These are phyloP conservation scores for Ciconia nigra DNA, from an alignment of 2,797 vertebrate species.

Conservation along the genomic window DNA sequence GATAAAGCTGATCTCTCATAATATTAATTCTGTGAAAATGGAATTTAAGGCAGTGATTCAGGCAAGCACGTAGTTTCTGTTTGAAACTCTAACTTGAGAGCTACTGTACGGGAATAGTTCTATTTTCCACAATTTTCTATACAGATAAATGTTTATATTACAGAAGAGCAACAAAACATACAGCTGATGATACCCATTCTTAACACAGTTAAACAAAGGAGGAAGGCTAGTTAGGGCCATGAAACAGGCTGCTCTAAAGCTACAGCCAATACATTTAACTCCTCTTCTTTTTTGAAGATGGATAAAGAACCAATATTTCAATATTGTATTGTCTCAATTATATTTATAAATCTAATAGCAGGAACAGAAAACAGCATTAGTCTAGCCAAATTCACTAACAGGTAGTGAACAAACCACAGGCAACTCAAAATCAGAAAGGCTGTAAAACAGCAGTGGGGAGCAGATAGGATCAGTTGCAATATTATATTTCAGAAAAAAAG, in stretches of 20 bases:
- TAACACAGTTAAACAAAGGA: not conserved
- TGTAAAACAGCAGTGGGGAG: not conserved
- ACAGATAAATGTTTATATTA: not conserved
- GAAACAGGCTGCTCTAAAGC: not conserved
- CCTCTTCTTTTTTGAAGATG: not conserved
- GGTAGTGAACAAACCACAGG: not conserved
- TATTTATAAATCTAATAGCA: not conserved
- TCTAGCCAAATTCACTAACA: not conserved
- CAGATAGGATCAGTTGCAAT: not conserved
- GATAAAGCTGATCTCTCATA: not conserved
- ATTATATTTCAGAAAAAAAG: not conserved
- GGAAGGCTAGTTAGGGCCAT: not conserved
- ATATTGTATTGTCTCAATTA: not conserved
- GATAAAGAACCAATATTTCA: not conserved
- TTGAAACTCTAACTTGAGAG: not conserved
- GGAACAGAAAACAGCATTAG: not conserved
- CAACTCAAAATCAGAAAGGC: not conserved
- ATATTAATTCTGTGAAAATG: not conserved
- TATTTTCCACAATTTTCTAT: not conserved
- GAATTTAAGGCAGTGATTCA: not conserved
- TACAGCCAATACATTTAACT: not conserved
- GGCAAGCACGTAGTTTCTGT: fast-evolving
- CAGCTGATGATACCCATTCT: not conserved
- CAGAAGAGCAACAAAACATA: not conserved
- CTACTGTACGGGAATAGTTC: not conserved